phyloP scores from a whole-genome alignment of 2,797 vertebrate genomes.

The Sebastes diaconus region DNA sequence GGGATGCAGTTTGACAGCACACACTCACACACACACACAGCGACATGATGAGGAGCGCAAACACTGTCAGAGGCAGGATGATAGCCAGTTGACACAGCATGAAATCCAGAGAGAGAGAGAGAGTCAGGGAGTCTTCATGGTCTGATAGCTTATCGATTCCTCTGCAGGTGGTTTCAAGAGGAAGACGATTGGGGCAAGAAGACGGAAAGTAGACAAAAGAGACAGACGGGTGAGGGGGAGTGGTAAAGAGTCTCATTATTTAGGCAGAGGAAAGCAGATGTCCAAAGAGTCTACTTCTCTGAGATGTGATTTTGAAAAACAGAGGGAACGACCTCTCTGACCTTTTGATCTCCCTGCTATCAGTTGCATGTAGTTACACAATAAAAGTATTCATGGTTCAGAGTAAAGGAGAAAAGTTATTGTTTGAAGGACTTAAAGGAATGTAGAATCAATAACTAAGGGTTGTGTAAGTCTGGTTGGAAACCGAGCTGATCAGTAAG shows the following conservation, averaged over 20 bases:
- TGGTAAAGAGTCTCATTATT: not conserved
- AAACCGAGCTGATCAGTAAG: constrained; percentile 25
- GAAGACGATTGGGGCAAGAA: not conserved
- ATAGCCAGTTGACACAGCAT: constrained; percentile 24
- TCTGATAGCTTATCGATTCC: constrained; percentile 69
- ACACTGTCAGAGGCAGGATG: constrained; percentile 14
- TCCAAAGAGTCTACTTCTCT: not conserved
- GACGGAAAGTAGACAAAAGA: constrained; percentile 12
- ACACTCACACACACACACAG: not conserved
- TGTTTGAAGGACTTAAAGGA: not conserved
- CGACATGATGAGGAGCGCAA: constrained; percentile 8
- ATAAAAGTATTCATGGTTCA: not conserved
- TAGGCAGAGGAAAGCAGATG: not conserved
- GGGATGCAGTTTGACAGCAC: constrained; percentile 36
- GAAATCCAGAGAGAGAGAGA: constrained; percentile 12
- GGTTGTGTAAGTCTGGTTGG: not conserved
- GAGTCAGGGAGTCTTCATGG: constrained; percentile 25
- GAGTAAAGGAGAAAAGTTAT: fast-evolving
- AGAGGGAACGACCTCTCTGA: not conserved
- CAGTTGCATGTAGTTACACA: not conserved
- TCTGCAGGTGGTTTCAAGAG: constrained; percentile 60
- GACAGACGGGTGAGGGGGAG: constrained; percentile 15
- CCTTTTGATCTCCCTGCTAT: not conserved
- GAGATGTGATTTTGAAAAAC: not conserved
- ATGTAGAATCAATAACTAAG: not conserved